Base-by-base conservation (phyloP, 2,797 vertebrate species). In the Gephyroberyx darwinii region DNA sequence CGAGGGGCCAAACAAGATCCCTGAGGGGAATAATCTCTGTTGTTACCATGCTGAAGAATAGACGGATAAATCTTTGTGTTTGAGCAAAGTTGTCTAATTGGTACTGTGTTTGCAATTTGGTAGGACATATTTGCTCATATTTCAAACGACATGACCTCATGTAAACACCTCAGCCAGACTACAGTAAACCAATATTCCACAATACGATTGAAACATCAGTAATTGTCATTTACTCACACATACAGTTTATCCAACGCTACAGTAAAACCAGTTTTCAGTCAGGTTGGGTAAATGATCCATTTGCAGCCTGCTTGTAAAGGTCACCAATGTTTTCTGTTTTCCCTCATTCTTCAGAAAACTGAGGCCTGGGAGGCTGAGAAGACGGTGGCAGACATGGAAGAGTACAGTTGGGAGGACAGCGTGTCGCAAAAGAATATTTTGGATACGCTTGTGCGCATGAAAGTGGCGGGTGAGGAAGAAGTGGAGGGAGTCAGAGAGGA, bases 401-500 rank as follows among this genome's bases (percentile, higher is more conserved):
- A 98, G 53, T 99, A 96, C 54, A 60, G 91, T 57, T 99, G 98
- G 98, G 94, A 98, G 81, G 94, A 94, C 1, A 99, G 97, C 74
- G 19, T 75, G 0, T 99, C 98, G 33, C 94, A 99, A 79, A 95
- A 85, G 80, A 98, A 92, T 10, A 64, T 93, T 52, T 43, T 98
- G 78, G 90, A 94, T 37, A 93, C 90, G 0, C 85, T 99, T 4
- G 77, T 89, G 9, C 92, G 77, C 52, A 95, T 95, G 77, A 90
- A 85, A 74, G 76, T 84, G 1, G 74, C 91, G 0, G 74, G 62
- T 1, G 78, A 74, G 69, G 82, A 91, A 93, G 84, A 88, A 1
- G 90, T 76, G 2, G 82, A 82, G 51, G 90, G 82, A 13, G 67
- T 66, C 47, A 63, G 81, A 54, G 93, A 96, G 73, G 90, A 95